A percentile compares a stretch with the other conserved stretches of the same genome.
Conservation (phyloP, 2,888 invertebrate genomes). For the Melieria omissa region DNA sequence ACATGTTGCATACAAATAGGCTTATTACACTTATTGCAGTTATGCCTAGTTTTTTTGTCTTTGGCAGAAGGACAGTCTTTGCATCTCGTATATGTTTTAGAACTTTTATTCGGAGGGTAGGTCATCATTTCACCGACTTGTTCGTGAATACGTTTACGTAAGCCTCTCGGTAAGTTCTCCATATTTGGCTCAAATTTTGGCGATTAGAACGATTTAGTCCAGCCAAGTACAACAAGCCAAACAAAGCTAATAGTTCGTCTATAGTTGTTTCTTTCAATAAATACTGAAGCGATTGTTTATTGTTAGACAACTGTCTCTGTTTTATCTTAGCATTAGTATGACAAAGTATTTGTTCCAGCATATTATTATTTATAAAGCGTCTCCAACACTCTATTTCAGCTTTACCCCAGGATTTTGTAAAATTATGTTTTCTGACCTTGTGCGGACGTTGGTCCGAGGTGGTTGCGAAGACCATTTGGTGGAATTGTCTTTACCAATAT, state of each 20-base stretch:
- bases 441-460: no score
- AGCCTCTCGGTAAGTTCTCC: slow-evolving; percentile 7
- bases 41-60: slow-evolving; percentile 2
- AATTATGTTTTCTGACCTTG: no score
- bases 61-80: neutral
- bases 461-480: no score
- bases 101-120: neutral
- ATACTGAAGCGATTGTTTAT: no score
- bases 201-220: neutral
- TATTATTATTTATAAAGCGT: slow-evolving; percentile 7
- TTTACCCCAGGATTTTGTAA: no score
- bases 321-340: slow-evolving; percentile 6
- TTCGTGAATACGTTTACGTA: slow-evolving; percentile 5
- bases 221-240: neutral
- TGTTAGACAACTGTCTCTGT: slow-evolving; percentile 5
- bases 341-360: slow-evolving; percentile 9
- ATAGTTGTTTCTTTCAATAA: no score
- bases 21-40: no score
- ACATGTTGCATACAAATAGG: no score
- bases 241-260: neutral
- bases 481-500: no score
- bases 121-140: no score
- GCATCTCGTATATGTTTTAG: neutral
- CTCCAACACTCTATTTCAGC: slow-evolving; percentile 9
- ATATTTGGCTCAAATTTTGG: neutral